Conservation (phyloP, 2,113 vertebrate species). For the Pelvicachromis taeniatus region DNA sequence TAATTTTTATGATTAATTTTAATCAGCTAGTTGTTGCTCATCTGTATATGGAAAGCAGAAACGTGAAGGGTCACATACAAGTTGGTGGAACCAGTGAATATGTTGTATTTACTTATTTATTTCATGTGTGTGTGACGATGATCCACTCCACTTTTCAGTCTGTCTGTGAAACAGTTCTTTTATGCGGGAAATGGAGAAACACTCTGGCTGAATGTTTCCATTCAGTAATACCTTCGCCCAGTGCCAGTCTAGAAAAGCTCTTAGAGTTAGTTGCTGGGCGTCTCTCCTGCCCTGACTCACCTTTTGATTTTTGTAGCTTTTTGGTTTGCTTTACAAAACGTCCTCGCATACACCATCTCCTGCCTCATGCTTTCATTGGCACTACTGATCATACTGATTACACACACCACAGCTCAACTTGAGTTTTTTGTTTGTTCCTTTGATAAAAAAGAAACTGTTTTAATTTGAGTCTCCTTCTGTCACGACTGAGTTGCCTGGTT, state of each 20-base stretch:
- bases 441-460: background rate
- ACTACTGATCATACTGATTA: background rate
- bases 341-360: background rate
- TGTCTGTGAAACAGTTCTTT: background rate
- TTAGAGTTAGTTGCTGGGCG: background rate
- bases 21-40: background rate
- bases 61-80: too few species aligned
- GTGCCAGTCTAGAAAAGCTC: background rate
- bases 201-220: background rate
- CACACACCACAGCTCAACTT: background rate
- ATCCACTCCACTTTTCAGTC: background rate
- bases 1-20: background rate
- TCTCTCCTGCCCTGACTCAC: background rate
- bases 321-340: background rate
- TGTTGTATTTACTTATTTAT: background rate
- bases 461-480: background rate
- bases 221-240: background rate
- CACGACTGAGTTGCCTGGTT: background rate
- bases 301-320: background rate
- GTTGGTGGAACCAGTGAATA: background rate
- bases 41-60: background rate
- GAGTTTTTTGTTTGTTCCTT: background rate
- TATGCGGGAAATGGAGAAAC: background rate
- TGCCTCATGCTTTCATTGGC: background rate
- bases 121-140: background rate